A percentile compares a stretch with the other conserved stretches of the same genome.
These are phyloP conservation scores for Drosophila oshimai DNA, from an alignment of 1,140 invertebrate species.

Conservation along the genomic window DNA sequence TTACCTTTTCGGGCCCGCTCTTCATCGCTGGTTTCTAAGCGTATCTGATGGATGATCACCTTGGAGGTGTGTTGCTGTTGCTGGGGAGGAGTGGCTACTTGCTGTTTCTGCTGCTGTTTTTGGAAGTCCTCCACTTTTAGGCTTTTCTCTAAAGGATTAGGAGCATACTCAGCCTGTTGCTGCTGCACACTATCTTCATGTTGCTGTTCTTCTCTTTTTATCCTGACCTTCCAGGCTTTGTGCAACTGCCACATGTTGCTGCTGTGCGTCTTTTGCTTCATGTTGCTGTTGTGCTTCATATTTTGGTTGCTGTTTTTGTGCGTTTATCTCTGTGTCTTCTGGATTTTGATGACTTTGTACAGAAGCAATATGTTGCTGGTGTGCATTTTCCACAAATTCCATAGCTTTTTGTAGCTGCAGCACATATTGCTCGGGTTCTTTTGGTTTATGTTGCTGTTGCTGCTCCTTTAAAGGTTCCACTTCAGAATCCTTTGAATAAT, in stretches of 20 bases:
- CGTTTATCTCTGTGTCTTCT: background rate
- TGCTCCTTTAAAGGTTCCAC: background rate
- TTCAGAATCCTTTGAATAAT: background rate
- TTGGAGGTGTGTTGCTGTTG: conserved; percentile 54
- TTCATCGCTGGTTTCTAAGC: conserved; percentile 54
- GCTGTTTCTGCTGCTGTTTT: background rate
- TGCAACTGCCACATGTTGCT: background rate
- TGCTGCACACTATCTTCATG: background rate
- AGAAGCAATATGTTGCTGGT: conserved; percentile 4
- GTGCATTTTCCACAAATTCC: conserved; percentile 17
- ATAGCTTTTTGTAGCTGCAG: conserved; percentile 11
- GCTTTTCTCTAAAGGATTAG: background rate
- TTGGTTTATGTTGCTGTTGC: background rate
- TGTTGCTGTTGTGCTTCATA: background rate
- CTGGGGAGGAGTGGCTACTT: background rate
- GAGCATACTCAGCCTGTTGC: background rate
- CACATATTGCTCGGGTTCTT: conserved; percentile 1
- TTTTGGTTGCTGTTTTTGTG: background rate
- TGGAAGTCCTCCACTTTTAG: background rate
- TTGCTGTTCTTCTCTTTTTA: background rate
- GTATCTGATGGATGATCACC: conserved; percentile 74
- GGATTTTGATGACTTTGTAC: background rate
- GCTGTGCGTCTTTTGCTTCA: background rate
- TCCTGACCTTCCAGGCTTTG: background rate
- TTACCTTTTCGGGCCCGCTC: conserved; percentile 28